Percentiles rank a stretch among this genome's conserved stretches.
phyloP scores from a whole-genome alignment of 2,888 invertebrate species.

The Uloborus plumipes region DNA sequence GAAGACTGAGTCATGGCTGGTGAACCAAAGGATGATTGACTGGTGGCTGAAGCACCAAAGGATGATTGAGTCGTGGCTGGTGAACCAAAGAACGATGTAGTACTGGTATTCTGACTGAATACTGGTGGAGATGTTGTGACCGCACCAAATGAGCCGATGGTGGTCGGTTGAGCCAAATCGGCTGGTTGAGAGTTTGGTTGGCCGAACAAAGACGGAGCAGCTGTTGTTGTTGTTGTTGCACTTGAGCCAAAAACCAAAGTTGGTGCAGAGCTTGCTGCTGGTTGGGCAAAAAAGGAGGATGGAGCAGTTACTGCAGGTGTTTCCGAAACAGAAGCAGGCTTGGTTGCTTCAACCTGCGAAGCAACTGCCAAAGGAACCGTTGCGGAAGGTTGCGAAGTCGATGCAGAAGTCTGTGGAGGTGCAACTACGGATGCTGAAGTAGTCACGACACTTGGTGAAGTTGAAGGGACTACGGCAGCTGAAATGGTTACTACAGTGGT shows the following conservation, averaged over 20 bases:
- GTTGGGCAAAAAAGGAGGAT: background rate
- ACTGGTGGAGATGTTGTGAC: background rate
- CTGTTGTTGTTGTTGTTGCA: background rate
- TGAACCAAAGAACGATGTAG: constrained; percentile 34
- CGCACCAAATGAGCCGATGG: background rate
- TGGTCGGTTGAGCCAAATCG: background rate
- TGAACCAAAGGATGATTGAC: constrained; percentile 34
- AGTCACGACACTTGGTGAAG: background rate
- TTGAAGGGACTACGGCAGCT: background rate
- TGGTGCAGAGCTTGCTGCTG: background rate
- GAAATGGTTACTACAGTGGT: background rate
- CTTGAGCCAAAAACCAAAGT: background rate
- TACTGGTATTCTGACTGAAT: background rate
- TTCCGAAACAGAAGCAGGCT: background rate
- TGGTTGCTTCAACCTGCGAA: background rate
- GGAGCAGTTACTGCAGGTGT: background rate
- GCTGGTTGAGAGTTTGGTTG: background rate
- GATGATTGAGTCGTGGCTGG: constrained; percentile 27
- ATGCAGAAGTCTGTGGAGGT: background rate
- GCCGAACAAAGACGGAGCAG: background rate
- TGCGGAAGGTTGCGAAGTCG: background rate
- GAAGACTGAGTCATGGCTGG: constrained; percentile 23
- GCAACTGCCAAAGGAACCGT: background rate
- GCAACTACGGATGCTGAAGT: background rate
- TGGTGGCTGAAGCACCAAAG: background rate